Base-by-base conservation (phyloP, 2,888 invertebrate species). In the Cheilosia impressa region DNA sequence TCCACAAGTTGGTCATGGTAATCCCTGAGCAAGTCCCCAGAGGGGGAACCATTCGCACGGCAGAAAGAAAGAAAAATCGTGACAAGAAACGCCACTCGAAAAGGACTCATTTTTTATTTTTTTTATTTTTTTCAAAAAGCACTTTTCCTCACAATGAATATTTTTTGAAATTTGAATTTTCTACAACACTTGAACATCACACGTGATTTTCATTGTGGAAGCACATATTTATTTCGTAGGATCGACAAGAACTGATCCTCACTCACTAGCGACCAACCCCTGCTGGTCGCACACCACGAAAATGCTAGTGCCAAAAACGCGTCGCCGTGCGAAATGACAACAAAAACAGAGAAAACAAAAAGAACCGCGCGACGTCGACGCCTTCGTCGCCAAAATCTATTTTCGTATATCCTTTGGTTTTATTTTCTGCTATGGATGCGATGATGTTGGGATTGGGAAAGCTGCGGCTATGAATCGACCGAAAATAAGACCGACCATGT, bases 361-460 rank as follows among this genome's bases (percentile, higher is more conserved):
- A 38, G 4, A 50, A 71, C 62, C 50, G 66, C 72, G 57, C 76
- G 66, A 72, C 62, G 78, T 78, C 68, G 83, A 85, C 85, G 85
- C 85, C 85, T 80, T 85, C 85, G 87, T 81, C 81, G 87, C 81
- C 82, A 87, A 87, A 87, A 73, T 87, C 87, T 87, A 87, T 87
- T 87, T 87, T 87, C 77, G 87, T 87, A 87, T 81, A 87, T 87
- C 87, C 81, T 87, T 82, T 87, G 77, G 87, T 68, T 87, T 80
- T 62, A 66, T 75, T 65, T 83, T 73, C 24, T 73, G 53, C 71
- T 53, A 24, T 22, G 63, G 38, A 78, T 52, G 31, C 9, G 73
- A 68, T 63, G 83, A 76, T 69, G 79, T 75, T 79, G 45, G 34
- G 57, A 76, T 75, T 79, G 52, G 34, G 62, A 76, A 76, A 66